Percentiles rank a stretch among this genome's conserved stretches.
These are phyloP conservation scores for Xenopus tropicalis DNA, from an alignment of 2,113 vertebrate genomes.

Conservation along the genomic window DNA sequence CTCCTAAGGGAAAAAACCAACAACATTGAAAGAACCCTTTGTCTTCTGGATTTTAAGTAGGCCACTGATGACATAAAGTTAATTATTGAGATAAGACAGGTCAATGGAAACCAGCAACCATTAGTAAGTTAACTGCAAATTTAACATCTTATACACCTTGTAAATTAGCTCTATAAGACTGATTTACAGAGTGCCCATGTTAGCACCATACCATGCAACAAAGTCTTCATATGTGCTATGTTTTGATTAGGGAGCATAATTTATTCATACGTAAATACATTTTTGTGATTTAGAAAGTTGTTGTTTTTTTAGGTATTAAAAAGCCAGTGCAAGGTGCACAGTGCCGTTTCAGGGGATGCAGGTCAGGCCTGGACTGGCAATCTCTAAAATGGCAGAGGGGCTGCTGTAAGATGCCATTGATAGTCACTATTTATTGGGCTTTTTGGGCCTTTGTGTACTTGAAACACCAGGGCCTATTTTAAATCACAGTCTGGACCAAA, in stretches of 20 bases:
- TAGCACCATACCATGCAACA: conserved; percentile 27
- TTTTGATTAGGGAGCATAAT: conserved; percentile 32
- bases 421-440: too few species aligned
- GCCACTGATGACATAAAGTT: conserved; percentile 37
- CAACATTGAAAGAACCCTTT: conserved; percentile 12
- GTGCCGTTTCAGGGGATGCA: too few species aligned
- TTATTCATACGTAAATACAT: conserved; percentile 30
- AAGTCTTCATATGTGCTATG: conserved; percentile 34
- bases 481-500: too few species aligned
- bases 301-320: not conserved
- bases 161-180: conserved; percentile 21
- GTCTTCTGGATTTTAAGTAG: conserved; percentile 14
- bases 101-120: conserved; percentile 34
- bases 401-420: too few species aligned
- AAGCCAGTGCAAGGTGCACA: too few species aligned
- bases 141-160: conserved; percentile 33
- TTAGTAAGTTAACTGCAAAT: conserved; percentile 33
- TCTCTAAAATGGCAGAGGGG: too few species aligned
- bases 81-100: conserved; percentile 45
- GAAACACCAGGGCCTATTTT: too few species aligned
- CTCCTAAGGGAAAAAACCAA: too few species aligned
- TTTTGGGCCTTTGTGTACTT: too few species aligned
- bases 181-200: conserved; percentile 38
- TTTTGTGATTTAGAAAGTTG: not conserved
- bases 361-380: too few species aligned